phyloP scores from a whole-genome alignment of 2,113 vertebrate genomes.

The Ophthalmolycus amberensis region DNA sequence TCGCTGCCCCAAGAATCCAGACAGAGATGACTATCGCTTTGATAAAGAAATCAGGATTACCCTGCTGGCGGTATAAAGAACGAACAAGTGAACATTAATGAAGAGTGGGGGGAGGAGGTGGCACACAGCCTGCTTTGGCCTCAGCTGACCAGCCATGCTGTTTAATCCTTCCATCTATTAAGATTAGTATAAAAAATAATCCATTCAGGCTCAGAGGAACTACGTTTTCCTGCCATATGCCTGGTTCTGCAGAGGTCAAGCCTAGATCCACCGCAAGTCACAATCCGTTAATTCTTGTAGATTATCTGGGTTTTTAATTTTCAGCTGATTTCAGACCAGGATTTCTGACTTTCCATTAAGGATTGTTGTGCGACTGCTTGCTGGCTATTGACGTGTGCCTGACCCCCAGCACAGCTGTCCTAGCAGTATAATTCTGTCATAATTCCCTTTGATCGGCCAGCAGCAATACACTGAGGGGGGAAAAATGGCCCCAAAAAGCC shows the following conservation, averaged over 20 bases:
- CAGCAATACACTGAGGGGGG: constrained; percentile 20
- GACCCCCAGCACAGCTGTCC: constrained; percentile 21
- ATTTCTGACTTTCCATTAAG: constrained; percentile 9
- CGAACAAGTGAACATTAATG: background rate
- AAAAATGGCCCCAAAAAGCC: background rate
- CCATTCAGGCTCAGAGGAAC: constrained; percentile 7
- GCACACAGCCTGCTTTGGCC: constrained; percentile 14
- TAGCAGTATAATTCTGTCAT: constrained; percentile 22
- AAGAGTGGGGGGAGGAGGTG: background rate
- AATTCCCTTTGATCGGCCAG: constrained; percentile 53
- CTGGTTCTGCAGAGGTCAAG: constrained; percentile 6
- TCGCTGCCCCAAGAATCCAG: constrained; percentile 24
- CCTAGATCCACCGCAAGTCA: constrained; percentile 5
- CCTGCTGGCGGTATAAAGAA: constrained; percentile 10
- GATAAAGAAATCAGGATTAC: constrained; percentile 47
- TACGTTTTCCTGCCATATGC: constrained; percentile 19
- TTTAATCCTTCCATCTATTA: constrained; percentile 48
- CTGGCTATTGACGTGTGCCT: constrained; percentile 11
- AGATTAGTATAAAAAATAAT: constrained; percentile 37
- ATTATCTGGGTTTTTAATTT: background rate
- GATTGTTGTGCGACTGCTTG: background rate
- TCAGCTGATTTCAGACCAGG: constrained; percentile 1
- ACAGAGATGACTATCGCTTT: constrained; percentile 26
- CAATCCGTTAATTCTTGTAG: background rate
- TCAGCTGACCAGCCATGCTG: constrained; percentile 40